Evolutionary conservation across 2,888 invertebrate species (phyloP), one percentile per base, ranked within the genome.

Genomic region (Rhingia campestris): DNA sequence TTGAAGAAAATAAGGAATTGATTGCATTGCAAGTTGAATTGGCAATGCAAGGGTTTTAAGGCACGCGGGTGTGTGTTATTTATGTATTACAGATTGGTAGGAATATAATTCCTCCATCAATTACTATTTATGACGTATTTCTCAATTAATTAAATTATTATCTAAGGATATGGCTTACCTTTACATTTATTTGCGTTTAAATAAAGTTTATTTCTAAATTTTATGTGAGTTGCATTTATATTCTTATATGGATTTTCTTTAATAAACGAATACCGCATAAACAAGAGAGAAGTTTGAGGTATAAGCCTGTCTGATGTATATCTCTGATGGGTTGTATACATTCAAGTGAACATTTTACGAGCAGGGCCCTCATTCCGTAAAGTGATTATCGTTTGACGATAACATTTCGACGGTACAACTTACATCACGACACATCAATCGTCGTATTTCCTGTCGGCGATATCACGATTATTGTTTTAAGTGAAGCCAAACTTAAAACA

Each of bases 1-100:
- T 95, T 88, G 95, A 95, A 89, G 95, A 95, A 88, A 93, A 94
- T 86, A 94, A 94, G 59, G 94, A 95, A 22, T 95, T 95, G 88
- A 93, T 95, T 85, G 94, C 95, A 80, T 91, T 95, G n/a, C 94
- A 95, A 88, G 95, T 95, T 64, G 94, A 95, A 87, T 89, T 95
- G 47, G 94, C 88, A 3, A 86, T 91, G 87, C 90, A 90, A 49
- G 86, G 88, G 51, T 90, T 89, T 67, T 80, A 76, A 45, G n/a
- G 33, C 3, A 0, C 7, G 12, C 2, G 22, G 1, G 37, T 10
- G 9, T 45, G 9, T n/a, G 4, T 22, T 61, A 22, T 51, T 54
- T 49, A 33, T 37, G 37, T 81, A 66, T 4, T 49, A 41, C 43
- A 30, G 37, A 63, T 33, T 54, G 9, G 14, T 41, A 30, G 70